These are phyloP conservation scores for Gobius niger DNA, from an alignment of 2,113 vertebrate species.

Conservation along the genomic window DNA sequence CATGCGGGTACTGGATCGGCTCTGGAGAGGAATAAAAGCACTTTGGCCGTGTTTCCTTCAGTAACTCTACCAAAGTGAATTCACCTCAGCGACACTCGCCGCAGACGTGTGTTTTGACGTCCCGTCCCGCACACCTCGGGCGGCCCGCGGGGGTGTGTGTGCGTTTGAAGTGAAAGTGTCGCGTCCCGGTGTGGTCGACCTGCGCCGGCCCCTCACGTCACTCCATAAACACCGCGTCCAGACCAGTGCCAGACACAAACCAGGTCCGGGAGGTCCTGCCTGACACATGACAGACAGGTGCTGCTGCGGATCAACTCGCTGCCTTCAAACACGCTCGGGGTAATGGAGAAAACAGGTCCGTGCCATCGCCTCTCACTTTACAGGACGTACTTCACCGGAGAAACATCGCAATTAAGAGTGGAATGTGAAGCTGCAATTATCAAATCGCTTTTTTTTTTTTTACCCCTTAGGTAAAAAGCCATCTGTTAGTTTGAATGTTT, in stretches of 20 bases:
- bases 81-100: background rate
- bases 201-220: background rate
- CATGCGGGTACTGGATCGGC: background rate
- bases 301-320: background rate
- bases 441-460: too few relatives aligned
- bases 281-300: constrained; percentile 7
- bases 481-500: too few relatives aligned
- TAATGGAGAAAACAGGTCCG: constrained; percentile 1
- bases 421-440: too few relatives aligned
- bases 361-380: background rate
- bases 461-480: too few relatives aligned
- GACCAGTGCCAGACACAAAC: background rate
- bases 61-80: background rate
- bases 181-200: background rate
- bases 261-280: background rate
- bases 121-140: background rate
- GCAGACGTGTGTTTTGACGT: background rate
- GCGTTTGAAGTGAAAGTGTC: background rate
- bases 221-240: background rate
- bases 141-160: background rate
- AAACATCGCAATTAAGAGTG: background rate
- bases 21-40: background rate
- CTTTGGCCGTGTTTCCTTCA: background rate
- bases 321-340: background rate
- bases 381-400: background rate